Percentiles rank a stretch among this genome's conserved stretches.
These are phyloP conservation scores for Cyanoramphus novaezelandiae DNA, from an alignment of 2,113 vertebrate genomes.

Conservation along the genomic window DNA sequence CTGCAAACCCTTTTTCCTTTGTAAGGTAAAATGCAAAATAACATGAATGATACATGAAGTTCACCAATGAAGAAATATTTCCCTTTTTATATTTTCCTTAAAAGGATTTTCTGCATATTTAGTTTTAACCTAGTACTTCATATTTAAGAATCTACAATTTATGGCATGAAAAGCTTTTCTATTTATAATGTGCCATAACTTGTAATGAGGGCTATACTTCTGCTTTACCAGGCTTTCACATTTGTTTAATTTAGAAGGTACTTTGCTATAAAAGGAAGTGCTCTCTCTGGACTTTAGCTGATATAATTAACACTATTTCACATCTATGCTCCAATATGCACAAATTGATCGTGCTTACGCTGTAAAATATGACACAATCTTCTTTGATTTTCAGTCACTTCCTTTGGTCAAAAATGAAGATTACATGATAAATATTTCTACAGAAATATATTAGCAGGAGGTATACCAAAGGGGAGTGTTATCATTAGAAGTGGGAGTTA, in stretches of 20 bases:
- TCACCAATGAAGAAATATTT: not conserved
- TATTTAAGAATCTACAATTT: conserved; percentile 65
- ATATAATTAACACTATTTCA: conserved; percentile 58
- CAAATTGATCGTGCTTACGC: conserved; percentile 51
- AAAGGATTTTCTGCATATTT: conserved; percentile 58
- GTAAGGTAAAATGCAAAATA: not conserved
- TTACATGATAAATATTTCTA: conserved; percentile 46
- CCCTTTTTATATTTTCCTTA: not conserved
- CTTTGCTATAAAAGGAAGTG: conserved; percentile 70
- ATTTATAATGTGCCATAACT: conserved; percentile 62
- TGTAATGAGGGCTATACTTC: conserved; percentile 41
- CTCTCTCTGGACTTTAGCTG: conserved; percentile 51
- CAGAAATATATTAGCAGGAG: conserved; percentile 14
- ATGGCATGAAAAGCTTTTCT: conserved; percentile 61
- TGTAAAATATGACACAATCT: conserved; percentile 26
- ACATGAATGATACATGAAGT: not conserved
- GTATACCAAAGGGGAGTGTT: not conserved
- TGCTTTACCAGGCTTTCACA: conserved; percentile 60
- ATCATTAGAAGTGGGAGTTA: not conserved
- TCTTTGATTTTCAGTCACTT: conserved; percentile 38
- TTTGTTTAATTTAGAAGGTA: conserved; percentile 69
- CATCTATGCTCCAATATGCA: conserved; percentile 50
- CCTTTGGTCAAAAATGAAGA: conserved; percentile 39
- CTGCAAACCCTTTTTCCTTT: not conserved
- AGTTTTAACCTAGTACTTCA: conserved; percentile 49